Percentiles rank a stretch among this genome's conserved stretches.
Evolutionary conservation across 2,113 vertebrate species (phyloP).

Genomic region (Cyprinodon tularosa): DNA sequence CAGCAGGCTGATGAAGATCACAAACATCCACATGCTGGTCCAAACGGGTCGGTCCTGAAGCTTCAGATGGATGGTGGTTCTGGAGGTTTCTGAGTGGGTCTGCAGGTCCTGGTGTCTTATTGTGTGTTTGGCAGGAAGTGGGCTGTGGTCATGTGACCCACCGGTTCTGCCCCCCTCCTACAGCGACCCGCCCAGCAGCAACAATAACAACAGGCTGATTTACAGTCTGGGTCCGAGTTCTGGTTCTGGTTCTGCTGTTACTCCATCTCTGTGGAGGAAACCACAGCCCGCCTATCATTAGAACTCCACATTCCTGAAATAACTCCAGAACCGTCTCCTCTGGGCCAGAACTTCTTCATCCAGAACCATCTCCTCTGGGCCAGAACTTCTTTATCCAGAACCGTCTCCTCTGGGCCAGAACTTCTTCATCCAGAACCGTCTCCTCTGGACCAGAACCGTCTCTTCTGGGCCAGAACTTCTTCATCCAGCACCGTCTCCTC

Average conservation of each 20-base stretch:
- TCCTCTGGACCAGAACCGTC: no score
- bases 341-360: no score
- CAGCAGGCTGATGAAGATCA: constrained; percentile 19
- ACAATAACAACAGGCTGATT: constrained; percentile 10
- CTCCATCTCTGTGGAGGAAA: neutral
- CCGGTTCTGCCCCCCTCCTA: constrained; percentile 16
- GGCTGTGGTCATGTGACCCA: constrained; percentile 1
- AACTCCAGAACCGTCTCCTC: no score
- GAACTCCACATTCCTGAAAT: neutral
- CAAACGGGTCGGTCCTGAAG: neutral
- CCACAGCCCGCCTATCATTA: neutral
- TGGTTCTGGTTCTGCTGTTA: neutral
- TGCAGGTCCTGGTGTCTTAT: constrained; percentile 20
- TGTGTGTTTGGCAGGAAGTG: constrained; percentile 26
- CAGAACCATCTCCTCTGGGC: no score
- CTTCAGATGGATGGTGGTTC: neutral
- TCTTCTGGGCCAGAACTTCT: no score
- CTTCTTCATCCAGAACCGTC: no score
- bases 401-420: no score
- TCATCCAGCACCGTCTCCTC: no score
- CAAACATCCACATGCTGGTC: constrained; percentile 36
- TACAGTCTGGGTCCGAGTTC: neutral
- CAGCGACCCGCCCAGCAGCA: neutral
- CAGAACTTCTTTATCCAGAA: no score
- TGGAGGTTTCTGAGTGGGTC: neutral